Base-by-base conservation (phyloP, 1,140 invertebrate species). In the Coboldia fuscipes region DNA sequence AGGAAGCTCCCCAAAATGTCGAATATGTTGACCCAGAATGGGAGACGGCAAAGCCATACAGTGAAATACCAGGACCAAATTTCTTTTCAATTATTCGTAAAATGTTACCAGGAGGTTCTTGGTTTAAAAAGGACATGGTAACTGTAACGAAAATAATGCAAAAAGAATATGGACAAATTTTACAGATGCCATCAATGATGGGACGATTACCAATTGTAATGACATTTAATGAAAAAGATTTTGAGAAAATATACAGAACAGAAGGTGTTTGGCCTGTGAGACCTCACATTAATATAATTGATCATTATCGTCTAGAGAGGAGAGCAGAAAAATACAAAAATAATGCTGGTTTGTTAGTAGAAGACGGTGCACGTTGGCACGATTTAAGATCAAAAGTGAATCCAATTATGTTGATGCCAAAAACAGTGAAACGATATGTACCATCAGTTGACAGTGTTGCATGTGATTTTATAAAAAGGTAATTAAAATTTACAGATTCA, bases 91-190 rank as follows among this genome's bases (percentile, higher is more conserved):
- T 54, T 14, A 21, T 52, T 9, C 18, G 41, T 30, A 40, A 37
- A 33, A 43, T 52, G 31, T 21, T 52, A 14, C 51, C 51, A 8
- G 48, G 51, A 8, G 51, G 51, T n/a, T 45, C 40, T 7, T 53
- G 48, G 33, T 19, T 34, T 19, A 30, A 8, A 31, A 41, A 30
- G 10, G 9, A 47, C 3, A n/a, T 37, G 0, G 32, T 34, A 9
- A 31, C 45, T 3, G 17, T 45, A n/a, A 12, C 43, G 9, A 16
- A 39, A 31, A 41, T 44, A 16, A 10, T 50, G 15, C 39, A 40
- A 8, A 30, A 36, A 6, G 42, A 44, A 10, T 47, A 43, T 30
- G 52, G 52, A 5, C 16, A 35, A 7, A 45, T 55, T 20, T 45
- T 43, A 35, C 32, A 39, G 0, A 39, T 54, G 32, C 48, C 51